Percentiles rank a stretch among this genome's conserved stretches.
These are phyloP conservation scores for Leucoptera coffeella DNA, from an alignment of 2,888 invertebrate species.

Conservation along the genomic window DNA sequence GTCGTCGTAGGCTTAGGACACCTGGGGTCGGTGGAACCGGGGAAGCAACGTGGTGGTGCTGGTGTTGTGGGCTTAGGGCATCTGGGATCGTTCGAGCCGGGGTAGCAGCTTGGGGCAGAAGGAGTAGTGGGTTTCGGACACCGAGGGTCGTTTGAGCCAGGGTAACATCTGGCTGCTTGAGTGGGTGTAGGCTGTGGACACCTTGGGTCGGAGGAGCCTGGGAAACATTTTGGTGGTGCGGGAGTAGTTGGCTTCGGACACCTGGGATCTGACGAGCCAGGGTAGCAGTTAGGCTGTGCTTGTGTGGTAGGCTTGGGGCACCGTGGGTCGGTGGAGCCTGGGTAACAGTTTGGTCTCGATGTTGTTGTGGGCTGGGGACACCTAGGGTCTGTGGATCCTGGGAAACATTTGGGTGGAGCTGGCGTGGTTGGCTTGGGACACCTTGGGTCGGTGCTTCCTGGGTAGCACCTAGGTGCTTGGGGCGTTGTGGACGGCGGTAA, in stretches of 20 bases:
- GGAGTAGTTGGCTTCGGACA: slow-evolving; percentile 12
- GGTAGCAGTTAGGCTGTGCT: slow-evolving; percentile 12
- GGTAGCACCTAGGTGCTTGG: slow-evolving; percentile 9
- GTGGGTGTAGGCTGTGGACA: slow-evolving; percentile 9
- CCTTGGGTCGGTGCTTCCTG: slow-evolving; percentile 14
- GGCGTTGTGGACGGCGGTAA: slow-evolving; percentile 6
- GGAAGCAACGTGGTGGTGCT: slow-evolving; percentile 8
- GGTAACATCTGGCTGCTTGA: slow-evolving; percentile 10
- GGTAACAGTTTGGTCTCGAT: slow-evolving; percentile 10
- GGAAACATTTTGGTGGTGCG: slow-evolving; percentile 10
- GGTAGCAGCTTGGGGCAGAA: slow-evolving; percentile 12
- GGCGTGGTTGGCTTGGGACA: slow-evolving; percentile 15
- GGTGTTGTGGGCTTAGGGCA: slow-evolving; percentile 14
- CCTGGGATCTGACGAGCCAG: slow-evolving; percentile 13
- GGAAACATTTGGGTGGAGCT: slow-evolving; percentile 12
- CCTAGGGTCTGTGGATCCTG: slow-evolving; percentile 15
- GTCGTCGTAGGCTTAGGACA: slow-evolving; percentile 15
- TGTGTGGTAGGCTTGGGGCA: slow-evolving; percentile 15
- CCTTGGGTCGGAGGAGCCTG: slow-evolving; percentile 12
- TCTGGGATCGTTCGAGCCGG: slow-evolving; percentile 10
- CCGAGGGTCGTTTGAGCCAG: slow-evolving; percentile 9
- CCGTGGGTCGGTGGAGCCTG: slow-evolving; percentile 11
- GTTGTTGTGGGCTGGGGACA: slow-evolving; percentile 14
- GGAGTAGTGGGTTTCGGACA: slow-evolving; percentile 8
- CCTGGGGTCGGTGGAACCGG: slow-evolving; percentile 11